Evolutionary conservation across 2,888 invertebrate species (phyloP).

Genomic region (Agriopis marginaria): DNA sequence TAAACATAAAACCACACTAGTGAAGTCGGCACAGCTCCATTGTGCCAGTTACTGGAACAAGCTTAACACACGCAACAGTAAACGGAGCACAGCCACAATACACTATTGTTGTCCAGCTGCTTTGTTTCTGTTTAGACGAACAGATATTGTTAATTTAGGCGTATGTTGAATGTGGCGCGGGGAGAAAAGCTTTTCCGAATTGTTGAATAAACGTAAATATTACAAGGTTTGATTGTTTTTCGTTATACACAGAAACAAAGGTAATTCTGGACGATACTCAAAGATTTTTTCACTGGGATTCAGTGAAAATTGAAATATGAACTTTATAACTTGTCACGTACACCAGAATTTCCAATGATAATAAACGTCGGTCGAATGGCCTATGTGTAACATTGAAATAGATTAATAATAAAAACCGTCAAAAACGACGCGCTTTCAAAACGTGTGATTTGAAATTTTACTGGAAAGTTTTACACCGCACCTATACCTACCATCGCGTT

Average conservation of each 20-base stretch:
- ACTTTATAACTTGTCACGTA: neutral
- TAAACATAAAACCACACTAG: neutral
- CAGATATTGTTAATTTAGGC: slow-evolving; percentile 24
- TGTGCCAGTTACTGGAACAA: slow-evolving; percentile 18
- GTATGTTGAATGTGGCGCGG: neutral
- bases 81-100: slow-evolving; percentile 25
- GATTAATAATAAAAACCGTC: too few species aligned
- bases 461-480: too few species aligned
- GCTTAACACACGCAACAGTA: slow-evolving; percentile 2
- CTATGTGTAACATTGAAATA: too few species aligned
- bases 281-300: neutral
- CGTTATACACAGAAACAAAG: neutral
- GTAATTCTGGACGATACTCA: neutral
- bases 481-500: too few species aligned
- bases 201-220: neutral
- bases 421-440: too few species aligned
- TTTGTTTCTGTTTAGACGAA: slow-evolving; percentile 24
- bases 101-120: slow-evolving; percentile 25
- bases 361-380: neutral
- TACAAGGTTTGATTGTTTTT: neutral
- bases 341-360: neutral
- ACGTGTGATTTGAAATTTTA: too few species aligned
- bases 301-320: neutral
- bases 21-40: neutral
- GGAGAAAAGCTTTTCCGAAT: neutral